A percentile compares a stretch with the other conserved stretches of the same genome.
These are phyloP conservation scores for Bombus huntii DNA, from an alignment of 1,140 invertebrate genomes.

Conservation along the genomic window DNA sequence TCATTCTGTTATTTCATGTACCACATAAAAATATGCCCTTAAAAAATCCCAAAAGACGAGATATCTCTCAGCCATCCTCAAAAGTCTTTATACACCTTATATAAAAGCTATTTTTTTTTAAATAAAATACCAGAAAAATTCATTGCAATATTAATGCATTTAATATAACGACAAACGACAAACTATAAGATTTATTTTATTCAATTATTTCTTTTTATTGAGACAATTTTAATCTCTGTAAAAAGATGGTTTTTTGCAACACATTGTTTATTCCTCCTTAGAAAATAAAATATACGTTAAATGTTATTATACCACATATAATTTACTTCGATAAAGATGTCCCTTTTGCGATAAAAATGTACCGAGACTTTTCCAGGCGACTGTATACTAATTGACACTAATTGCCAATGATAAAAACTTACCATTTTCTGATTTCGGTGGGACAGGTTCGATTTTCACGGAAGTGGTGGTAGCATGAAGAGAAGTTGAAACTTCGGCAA, in stretches of 20 bases:
- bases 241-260: too few species aligned
- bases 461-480: slow-evolving; percentile 82
- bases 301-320: too few species aligned
- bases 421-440: slow-evolving; percentile 79
- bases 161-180: too few species aligned
- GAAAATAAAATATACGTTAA: too few species aligned
- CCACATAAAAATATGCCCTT: background rate
- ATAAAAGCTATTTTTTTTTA: too few species aligned
- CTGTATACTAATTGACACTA: too few species aligned
- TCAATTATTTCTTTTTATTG: too few species aligned
- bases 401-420: slow-evolving; percentile 35
- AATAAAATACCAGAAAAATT: too few species aligned
- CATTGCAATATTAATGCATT: too few species aligned
- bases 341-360: background rate
- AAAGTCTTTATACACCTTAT: background rate
- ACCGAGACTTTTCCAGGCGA: background rate
- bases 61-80: background rate
- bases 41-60: background rate
- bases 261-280: too few species aligned
- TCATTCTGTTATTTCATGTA: background rate
- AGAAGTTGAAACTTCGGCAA: slow-evolving; percentile 86
- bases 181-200: too few species aligned
- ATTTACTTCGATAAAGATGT: background rate
- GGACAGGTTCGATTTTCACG: slow-evolving; percentile 79
- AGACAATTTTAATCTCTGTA: too few species aligned